Evolutionary conservation across 1,140 invertebrate species (phyloP).

Genomic region (Latrodectus geometricus): DNA sequence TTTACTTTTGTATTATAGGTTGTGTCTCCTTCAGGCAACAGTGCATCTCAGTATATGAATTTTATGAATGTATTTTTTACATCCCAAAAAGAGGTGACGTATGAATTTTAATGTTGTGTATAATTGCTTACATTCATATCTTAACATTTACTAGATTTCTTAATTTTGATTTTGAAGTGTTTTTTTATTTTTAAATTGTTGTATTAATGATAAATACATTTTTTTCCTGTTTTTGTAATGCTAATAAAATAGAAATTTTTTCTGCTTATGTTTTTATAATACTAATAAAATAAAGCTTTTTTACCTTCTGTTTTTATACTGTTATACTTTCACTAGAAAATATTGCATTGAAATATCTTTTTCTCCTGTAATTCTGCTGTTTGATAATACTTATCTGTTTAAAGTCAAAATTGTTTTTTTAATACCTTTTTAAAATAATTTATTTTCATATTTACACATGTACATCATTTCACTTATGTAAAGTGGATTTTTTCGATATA

Average conservation of each 20-base stretch:
- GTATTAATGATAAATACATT: background rate
- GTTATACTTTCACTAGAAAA: too few species aligned
- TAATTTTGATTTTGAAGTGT: slow-evolving; percentile 58
- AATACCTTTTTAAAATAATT: too few species aligned
- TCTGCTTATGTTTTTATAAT: too few species aligned
- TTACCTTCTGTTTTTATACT: too few species aligned
- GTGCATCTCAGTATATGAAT: slow-evolving; percentile 95
- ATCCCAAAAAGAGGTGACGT: slow-evolving; percentile 81
- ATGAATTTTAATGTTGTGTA: background rate
- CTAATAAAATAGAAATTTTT: too few species aligned
- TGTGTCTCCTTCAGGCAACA: slow-evolving; percentile 89
- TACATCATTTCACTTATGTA: too few species aligned
- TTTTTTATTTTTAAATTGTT: slow-evolving; percentile 38
- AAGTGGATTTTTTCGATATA: too few species aligned
- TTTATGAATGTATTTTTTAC: slow-evolving; percentile 99
- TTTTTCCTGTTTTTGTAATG: too few species aligned
- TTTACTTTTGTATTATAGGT: slow-evolving; percentile 76
- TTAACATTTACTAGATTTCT: slow-evolving; percentile 53
- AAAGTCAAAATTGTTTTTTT: too few species aligned
- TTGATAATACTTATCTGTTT: too few species aligned
- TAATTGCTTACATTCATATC: background rate
- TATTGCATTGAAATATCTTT: background rate
- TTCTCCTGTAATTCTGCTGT: background rate
- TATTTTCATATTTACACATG: too few species aligned
- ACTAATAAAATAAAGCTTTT: too few species aligned